Evolutionary conservation across 2,888 invertebrate species (phyloP).

Genomic region (Rhamnusium bicolor): DNA sequence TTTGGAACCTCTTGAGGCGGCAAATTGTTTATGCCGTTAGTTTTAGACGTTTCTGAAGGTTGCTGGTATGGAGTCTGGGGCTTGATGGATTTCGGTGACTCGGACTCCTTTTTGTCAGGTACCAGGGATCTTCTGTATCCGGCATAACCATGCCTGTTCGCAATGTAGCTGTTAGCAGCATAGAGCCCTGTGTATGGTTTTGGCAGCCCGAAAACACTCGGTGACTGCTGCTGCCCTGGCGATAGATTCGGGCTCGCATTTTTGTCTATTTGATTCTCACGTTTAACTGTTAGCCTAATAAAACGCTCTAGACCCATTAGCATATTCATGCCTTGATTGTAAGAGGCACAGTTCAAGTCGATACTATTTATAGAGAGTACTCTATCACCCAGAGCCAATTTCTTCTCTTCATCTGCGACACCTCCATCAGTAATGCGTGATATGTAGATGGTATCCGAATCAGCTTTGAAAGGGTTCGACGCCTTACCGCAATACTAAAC

Average conservation of each 20-base stretch:
- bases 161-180: slow-evolving; percentile 81
- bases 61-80: slow-evolving; percentile 53
- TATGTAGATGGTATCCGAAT: slow-evolving; percentile 88
- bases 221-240: slow-evolving; percentile 74
- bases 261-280: slow-evolving; percentile 67
- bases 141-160: slow-evolving; percentile 78
- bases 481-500: slow-evolving; percentile 97
- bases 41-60: slow-evolving; percentile 62
- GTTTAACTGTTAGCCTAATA: slow-evolving; percentile 90
- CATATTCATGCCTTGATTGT: slow-evolving; percentile 93
- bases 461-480: slow-evolving; percentile 85
- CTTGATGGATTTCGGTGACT: slow-evolving; percentile 56
- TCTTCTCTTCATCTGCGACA: slow-evolving; percentile 94
- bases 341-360: slow-evolving; percentile 91
- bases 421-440: slow-evolving; percentile 91
- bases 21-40: slow-evolving; percentile 62
- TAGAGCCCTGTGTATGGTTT: slow-evolving; percentile 77
- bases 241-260: slow-evolving; percentile 61
- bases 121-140: slow-evolving; percentile 77
- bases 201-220: slow-evolving; percentile 75
- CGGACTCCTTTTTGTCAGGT: slow-evolving; percentile 65
- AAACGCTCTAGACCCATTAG: slow-evolving; percentile 93
- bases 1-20: slow-evolving; percentile 64
- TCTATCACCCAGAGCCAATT: slow-evolving; percentile 89
- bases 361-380: slow-evolving; percentile 95